These are phyloP conservation scores for Dryobota labecula DNA, from an alignment of 2,888 invertebrate genomes.

Conservation along the genomic window DNA sequence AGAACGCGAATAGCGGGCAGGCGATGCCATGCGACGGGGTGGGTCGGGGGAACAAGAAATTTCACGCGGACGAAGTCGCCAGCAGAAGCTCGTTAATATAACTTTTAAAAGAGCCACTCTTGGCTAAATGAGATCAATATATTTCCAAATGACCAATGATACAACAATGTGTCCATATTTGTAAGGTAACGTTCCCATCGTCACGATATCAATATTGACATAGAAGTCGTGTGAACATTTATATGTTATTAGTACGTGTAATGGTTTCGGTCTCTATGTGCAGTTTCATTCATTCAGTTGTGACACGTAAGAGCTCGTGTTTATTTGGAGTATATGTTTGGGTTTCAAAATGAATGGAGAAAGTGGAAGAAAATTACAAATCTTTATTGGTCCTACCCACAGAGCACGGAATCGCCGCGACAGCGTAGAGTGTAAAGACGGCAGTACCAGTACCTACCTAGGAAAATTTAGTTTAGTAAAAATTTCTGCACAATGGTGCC, in stretches of 20 bases:
- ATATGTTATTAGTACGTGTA: constrained; percentile 17
- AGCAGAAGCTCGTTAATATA: too few relatives aligned
- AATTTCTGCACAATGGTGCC: too few relatives aligned
- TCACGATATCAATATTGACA: constrained; percentile 40
- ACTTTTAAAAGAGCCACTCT: background rate
- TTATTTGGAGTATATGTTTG: background rate
- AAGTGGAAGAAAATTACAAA: background rate
- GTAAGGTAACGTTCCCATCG: background rate
- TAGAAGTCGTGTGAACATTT: constrained; percentile 35
- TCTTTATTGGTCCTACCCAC: background rate
- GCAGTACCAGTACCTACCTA: too few relatives aligned
- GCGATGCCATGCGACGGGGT: too few relatives aligned
- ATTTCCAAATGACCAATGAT: background rate
- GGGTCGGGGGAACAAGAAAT: too few relatives aligned
- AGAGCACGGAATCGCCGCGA: too few relatives aligned
- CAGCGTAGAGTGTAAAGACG: too few relatives aligned
- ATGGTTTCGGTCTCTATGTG: constrained; percentile 11
- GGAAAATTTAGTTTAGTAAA: too few relatives aligned
- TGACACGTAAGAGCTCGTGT: background rate
- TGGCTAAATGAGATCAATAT: background rate
- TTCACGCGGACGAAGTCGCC: too few relatives aligned
- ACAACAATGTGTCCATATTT: background rate
- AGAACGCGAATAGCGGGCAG: too few relatives aligned
- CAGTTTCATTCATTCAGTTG: constrained; percentile 9
- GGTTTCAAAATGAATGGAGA: background rate